These are phyloP conservation scores for Neolamprologus ventralis DNA, from an alignment of 2,113 vertebrate genomes.

Conservation along the genomic window DNA sequence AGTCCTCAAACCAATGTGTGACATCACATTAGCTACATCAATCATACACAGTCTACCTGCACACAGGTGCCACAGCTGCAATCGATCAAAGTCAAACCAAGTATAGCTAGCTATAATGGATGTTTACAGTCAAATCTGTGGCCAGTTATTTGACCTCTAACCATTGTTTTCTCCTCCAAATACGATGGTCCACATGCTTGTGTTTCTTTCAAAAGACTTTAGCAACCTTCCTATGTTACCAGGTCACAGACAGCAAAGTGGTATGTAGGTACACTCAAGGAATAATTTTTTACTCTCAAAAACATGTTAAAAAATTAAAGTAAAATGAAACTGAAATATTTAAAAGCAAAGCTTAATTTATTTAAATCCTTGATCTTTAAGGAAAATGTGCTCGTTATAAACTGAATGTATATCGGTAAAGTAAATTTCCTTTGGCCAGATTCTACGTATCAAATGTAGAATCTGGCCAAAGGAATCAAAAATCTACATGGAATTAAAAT, in stretches of 20 bases:
- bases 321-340: not conserved
- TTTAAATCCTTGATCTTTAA: not conserved
- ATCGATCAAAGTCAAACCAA: not conserved
- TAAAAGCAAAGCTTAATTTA: not conserved
- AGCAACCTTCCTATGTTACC: not conserved
- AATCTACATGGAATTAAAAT: not conserved
- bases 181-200: not conserved
- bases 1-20: not conserved
- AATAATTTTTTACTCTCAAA: not conserved
- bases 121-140: not conserved
- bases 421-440: not conserved
- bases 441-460: not conserved
- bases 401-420: not conserved
- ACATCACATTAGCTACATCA: not conserved
- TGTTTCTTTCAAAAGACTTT: not conserved
- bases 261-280: not conserved
- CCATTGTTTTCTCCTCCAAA: not conserved
- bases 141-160: not conserved
- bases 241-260: not conserved
- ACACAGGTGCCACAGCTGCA: not conserved
- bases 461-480: not conserved
- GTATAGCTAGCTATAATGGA: not conserved
- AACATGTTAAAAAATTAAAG: not conserved
- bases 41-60: not conserved
- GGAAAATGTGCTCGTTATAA: accelerated